Base-by-base conservation (phyloP, 2,888 invertebrate species). In the Pelosia muscerda region DNA sequence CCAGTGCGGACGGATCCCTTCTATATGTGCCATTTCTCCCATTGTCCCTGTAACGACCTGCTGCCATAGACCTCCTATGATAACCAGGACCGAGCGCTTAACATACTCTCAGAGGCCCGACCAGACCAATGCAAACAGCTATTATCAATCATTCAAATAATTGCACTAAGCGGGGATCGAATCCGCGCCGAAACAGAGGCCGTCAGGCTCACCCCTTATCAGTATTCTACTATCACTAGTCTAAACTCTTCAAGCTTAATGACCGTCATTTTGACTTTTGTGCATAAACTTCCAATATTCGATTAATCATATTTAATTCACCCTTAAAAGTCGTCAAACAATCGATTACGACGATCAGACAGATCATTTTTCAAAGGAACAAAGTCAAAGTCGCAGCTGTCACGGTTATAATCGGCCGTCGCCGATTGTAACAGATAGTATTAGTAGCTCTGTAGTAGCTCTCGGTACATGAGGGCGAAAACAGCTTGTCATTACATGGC, bases 311-410 rank as follows among this genome's bases (percentile, higher is more conserved):
- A 49, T 49, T n/a, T 49, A n/a, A 49, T 49, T 49, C 49, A n/a
- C 9, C n/a, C 49, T 49, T n/a, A 49, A 49, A 49, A 8, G n/a
- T 49, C 59, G 23, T 38, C 34, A 19, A 38, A 59, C 23, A 38
- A 8, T 9, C 15, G 38, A 9, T 15, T 38, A 13, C 4, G 34
- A 59, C 28, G 11, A 58, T 58, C 9, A 9, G 31, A 31, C 31
- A 38, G 49, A n/a, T 49, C 19, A 25, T 38, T 59, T 38, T 59
- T 59, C 59, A 59, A 38, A 25, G 22, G 38, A 19, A 19, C 38
- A 19, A 59, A 59, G 59, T 59, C 59, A 25, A 59, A 59, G 59
- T 59, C 59, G 19, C 59, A 59, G 59, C 38, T 59, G 59, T 25
- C 59, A 15, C 59, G 59, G 38, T 38, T 38, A 10, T 59, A 59